phyloP scores from a whole-genome alignment of 1,140 invertebrate species.

The Nixonia krombeini region DNA sequence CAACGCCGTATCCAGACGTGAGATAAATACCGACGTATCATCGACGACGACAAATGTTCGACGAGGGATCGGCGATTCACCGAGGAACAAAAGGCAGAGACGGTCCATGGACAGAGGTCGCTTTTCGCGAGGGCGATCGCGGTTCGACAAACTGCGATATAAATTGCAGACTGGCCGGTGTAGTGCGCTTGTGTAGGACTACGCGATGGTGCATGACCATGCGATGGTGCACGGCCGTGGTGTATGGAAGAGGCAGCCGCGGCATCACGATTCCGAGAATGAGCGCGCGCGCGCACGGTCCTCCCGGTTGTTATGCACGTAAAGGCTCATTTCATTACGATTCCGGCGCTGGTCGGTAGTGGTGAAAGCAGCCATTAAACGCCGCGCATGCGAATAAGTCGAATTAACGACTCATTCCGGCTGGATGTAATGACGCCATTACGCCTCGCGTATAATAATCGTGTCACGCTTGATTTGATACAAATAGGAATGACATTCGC shows the following conservation, averaged over 20 bases:
- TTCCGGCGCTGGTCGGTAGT: slow-evolving; percentile 11
- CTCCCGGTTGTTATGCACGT: slow-evolving; percentile 10
- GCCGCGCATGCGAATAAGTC: slow-evolving; percentile 28
- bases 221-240: not conserved
- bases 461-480: slow-evolving; percentile 39
- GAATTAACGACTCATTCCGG: slow-evolving; percentile 40
- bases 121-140: slow-evolving; percentile 1
- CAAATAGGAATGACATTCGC: slow-evolving; percentile 32
- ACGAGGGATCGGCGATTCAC: too few relatives aligned
- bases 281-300: not conserved
- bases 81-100: too few relatives aligned
- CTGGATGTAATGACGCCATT: slow-evolving; percentile 37
- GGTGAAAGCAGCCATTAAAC: slow-evolving; percentile 43
- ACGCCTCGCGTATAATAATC: slow-evolving; percentile 38
- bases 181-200: too few relatives aligned
- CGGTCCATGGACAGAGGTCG: not conserved
- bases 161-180: slow-evolving; percentile 7
- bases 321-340: slow-evolving; percentile 27
- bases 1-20: too few relatives aligned
- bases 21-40: too few relatives aligned
- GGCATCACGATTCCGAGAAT: slow-evolving; percentile 15
- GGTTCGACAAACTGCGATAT: slow-evolving; percentile 14
- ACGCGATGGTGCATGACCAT: too few relatives aligned
- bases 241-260: not conserved
- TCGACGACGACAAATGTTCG: too few relatives aligned